Conservation (phyloP, 2,113 vertebrate genomes). For the Oenanthe oenanthe region DNA sequence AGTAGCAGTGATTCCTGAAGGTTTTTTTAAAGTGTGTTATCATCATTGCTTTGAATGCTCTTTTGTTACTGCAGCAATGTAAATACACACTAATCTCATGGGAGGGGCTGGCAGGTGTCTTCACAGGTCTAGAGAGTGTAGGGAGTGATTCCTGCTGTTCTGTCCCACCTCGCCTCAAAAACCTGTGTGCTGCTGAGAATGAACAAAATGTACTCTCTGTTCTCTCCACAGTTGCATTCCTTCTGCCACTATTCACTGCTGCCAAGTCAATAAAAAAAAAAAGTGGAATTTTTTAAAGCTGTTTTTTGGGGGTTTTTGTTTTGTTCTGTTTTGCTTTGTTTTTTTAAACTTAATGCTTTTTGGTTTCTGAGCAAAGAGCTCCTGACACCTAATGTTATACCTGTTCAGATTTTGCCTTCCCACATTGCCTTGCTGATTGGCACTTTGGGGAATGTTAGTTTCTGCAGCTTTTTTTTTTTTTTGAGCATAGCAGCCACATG, state of each 20-base stretch:
- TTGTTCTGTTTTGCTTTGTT: too few relatives aligned
- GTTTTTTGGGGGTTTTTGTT: too few relatives aligned
- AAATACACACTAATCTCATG: neutral
- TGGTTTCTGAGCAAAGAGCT: neutral
- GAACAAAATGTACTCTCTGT: neutral
- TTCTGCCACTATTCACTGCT: neutral
- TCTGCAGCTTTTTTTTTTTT: neutral
- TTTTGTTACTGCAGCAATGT: neutral
- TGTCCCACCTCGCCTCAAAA: neutral
- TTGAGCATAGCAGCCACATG: neutral
- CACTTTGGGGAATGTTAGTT: neutral
- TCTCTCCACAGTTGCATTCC: neutral
- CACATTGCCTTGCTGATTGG: neutral
- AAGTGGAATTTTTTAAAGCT: neutral
- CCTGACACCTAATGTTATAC: accelerated
- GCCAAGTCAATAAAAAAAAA: neutral
- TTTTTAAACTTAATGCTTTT: neutral
- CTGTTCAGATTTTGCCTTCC: neutral
- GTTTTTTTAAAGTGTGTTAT: neutral
- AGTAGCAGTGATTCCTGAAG: neutral
- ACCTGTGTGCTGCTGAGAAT: neutral
- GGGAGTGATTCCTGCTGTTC: neutral
- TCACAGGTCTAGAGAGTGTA: neutral
- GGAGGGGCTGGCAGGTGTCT: neutral
- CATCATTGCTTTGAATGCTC: neutral